These are phyloP conservation scores for Leptopilina boulardi DNA, from an alignment of 1,140 invertebrate species.

Conservation along the genomic window DNA sequence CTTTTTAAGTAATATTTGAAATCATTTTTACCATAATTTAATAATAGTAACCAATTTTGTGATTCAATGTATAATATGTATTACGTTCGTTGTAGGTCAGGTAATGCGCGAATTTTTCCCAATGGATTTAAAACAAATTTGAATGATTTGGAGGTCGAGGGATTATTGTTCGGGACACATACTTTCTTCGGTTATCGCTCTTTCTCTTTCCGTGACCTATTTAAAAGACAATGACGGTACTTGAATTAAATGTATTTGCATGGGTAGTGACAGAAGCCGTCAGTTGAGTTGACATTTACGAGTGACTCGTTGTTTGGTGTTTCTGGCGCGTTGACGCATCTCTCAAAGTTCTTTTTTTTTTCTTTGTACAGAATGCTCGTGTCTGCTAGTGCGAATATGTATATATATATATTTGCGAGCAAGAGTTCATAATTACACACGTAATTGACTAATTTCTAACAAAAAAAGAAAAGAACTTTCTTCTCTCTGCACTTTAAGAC, in stretches of 20 bases:
- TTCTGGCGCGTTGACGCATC: constrained; percentile 3
- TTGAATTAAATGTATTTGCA: constrained; percentile 30
- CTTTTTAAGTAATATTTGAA: no score
- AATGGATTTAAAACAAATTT: neutral
- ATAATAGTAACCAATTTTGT: neutral
- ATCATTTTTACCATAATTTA: neutral
- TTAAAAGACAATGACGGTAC: constrained; percentile 39
- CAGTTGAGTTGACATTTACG: constrained; percentile 27
- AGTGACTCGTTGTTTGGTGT: constrained; percentile 22
- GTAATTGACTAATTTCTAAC: constrained; percentile 59
- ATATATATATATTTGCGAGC: constrained; percentile 41
- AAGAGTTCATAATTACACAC: constrained; percentile 34
- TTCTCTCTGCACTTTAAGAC: constrained; percentile 55
- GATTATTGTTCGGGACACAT: constrained; percentile 5
- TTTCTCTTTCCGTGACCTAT: constrained; percentile 24
- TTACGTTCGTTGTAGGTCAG: neutral
- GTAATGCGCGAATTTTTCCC: neutral
- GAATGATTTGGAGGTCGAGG: neutral
- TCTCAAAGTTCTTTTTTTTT: neutral
- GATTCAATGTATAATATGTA: neutral
- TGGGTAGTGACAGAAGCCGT: constrained; percentile 16
- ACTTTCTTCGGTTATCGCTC: constrained; percentile 12
- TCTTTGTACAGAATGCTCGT: neutral
- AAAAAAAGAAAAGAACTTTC: constrained; percentile 46
- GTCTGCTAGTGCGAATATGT: no score